Evolutionary conservation across 2,113 vertebrate species (phyloP), one percentile per base, ranked within the genome.

Genomic region (Hyaena hyaena): DNA sequence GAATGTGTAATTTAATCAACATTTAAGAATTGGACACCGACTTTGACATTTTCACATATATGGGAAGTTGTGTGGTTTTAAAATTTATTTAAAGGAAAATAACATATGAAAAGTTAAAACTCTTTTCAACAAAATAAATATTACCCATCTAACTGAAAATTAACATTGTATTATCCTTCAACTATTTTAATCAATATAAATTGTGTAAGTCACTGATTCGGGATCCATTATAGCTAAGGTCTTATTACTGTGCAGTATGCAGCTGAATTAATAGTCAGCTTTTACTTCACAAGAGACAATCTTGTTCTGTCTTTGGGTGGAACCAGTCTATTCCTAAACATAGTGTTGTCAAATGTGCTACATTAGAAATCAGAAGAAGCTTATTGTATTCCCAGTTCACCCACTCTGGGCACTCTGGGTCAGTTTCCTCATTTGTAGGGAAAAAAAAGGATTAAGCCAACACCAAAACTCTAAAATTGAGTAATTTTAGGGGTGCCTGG

Each of bases 351-450:
- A 86, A 74, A 24, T 79, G 28, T 23, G 45, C 58, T 91, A 16
- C 10, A 65, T 73, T 79, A 89, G 73, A 74, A 95, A 82, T 86
- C 19, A 74, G 23, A 58, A 88, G 58, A 86, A 84, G 11, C 39
- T 10, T 21, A 33, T 94, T 96, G 19, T 93, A 79, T 61, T 90
- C 19, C 48, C 69, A n/a, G 12, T 28, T 88, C 7, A 61, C 82
- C 26, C 19, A 43, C 7, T 43, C 31, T 80, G 11, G 28, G 7
- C 19, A 43, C 7, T 43, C 31, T 80, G 11, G 28, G 7, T 55
- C 74, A 83, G 4, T 95, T 92, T 74, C 15, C 23, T 76, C 23
- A 93, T 88, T 90, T 92, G 45, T 80, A 90, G 93, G 93, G 74
- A 61, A 61, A 61, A 61, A 58, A 58, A 58, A n/a, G 1, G 16